Percentiles rank a stretch among this genome's conserved stretches.
Conservation (phyloP, 2,113 vertebrate species). For the Forbesichthys agassizii region DNA sequence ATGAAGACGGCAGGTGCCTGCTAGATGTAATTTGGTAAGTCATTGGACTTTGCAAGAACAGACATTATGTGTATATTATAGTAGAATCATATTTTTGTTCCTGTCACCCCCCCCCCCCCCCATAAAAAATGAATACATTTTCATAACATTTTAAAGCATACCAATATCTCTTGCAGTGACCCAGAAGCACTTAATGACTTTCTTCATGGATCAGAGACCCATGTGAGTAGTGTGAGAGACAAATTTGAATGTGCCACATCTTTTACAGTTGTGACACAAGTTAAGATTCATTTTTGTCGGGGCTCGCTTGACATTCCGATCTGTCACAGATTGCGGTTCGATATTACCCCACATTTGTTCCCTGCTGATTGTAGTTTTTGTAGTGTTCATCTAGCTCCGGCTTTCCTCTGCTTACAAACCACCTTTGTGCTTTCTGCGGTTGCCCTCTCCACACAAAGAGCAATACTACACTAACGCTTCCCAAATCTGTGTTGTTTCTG, state of each 20-base stretch:
- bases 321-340: not conserved
- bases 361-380: slow-evolving; percentile 15
- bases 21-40: slow-evolving; percentile 98
- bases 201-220: slow-evolving; percentile 85
- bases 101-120: no score
- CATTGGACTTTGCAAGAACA: no score
- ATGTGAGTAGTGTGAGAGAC: slow-evolving; percentile 68
- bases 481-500: slow-evolving; percentile 49
- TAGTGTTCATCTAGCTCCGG: slow-evolving; percentile 30
- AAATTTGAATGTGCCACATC: not conserved
- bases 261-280: slow-evolving; percentile 8
- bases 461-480: slow-evolving; percentile 67
- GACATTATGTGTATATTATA: no score
- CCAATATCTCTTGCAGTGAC: slow-evolving; percentile 68
- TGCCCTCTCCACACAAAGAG: slow-evolving; percentile 40
- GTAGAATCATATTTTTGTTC: no score
- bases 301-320: slow-evolving; percentile 5
- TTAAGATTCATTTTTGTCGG: slow-evolving; percentile 7
- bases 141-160: slow-evolving; percentile 3
- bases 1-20: slow-evolving; percentile 99
- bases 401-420: slow-evolving; percentile 41
- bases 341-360: slow-evolving; percentile 27
- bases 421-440: slow-evolving; percentile 33
- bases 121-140: no score
- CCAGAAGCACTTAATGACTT: slow-evolving; percentile 83